These are phyloP conservation scores for Drosophila persimilis DNA, from an alignment of 1,140 invertebrate genomes.

Conservation along the genomic window DNA sequence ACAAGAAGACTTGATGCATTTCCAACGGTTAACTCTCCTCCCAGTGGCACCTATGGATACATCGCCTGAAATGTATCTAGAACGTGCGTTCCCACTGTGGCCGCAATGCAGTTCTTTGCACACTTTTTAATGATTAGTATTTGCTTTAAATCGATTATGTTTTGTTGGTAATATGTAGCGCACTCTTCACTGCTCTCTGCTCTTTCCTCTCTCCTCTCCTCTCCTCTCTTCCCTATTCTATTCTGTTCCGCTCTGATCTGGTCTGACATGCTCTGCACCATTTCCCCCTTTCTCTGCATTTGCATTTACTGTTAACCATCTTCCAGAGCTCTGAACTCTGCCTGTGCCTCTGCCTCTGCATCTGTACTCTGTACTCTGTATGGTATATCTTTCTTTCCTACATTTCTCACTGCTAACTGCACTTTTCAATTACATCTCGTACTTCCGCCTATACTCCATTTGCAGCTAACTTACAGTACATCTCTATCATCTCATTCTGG, in stretches of 20 bases:
- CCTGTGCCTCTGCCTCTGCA: conserved; percentile 33
- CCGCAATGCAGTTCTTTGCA: conserved; percentile 37
- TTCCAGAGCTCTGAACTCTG: conserved; percentile 12
- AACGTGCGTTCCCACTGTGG: conserved; percentile 62
- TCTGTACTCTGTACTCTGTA: background rate
- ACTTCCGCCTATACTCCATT: conserved; percentile 36
- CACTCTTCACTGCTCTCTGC: conserved; percentile 3
- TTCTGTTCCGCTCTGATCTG: conserved; percentile 25
- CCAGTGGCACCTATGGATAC: conserved; percentile 71
- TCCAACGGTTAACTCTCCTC: conserved; percentile 66
- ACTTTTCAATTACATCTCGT: conserved; percentile 69
- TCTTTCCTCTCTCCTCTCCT: conserved; percentile 7
- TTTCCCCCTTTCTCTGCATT: conserved; percentile 9
- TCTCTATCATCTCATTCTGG: conserved; percentile 41
- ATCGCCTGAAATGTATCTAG: conserved; percentile 67
- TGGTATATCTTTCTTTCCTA: conserved; percentile 1
- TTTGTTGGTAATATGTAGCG: conserved; percentile 50
- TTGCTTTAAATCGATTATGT: conserved; percentile 71
- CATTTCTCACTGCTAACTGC: conserved; percentile 47
- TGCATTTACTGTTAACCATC: conserved; percentile 49
- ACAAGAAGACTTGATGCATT: conserved; percentile 44
- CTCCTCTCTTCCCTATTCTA: background rate
- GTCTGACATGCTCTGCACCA: conserved; percentile 9
- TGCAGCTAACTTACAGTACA: background rate
- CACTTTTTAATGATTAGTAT: conserved; percentile 61